Conservation (phyloP, 1,140 invertebrate species). For the Colletes gigas region DNA sequence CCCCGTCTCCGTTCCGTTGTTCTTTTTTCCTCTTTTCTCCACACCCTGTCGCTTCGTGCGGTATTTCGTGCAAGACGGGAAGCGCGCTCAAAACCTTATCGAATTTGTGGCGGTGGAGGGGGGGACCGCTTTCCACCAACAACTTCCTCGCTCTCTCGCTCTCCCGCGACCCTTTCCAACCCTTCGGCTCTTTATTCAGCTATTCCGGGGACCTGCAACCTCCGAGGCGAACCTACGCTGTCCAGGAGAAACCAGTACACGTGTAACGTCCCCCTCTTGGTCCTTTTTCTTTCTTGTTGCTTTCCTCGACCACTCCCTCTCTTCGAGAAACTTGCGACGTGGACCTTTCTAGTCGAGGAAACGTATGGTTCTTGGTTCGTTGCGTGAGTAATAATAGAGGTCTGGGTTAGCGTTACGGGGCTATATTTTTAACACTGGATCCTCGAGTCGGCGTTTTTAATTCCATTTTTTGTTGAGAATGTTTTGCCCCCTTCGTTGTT, state of each 20-base stretch:
- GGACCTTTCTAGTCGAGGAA: neutral
- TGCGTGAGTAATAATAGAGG: too few species aligned
- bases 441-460: too few species aligned
- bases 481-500: too few species aligned
- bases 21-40: neutral
- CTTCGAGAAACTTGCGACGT: neutral
- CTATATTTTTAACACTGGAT: too few species aligned
- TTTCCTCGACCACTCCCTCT: conserved; percentile 6
- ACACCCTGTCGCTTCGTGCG: conserved; percentile 1
- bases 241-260: conserved; percentile 21
- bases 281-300: neutral
- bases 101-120: conserved; percentile 73
- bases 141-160: conserved; percentile 69
- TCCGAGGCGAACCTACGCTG: neutral
- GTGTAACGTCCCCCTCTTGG: neutral
- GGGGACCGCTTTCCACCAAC: conserved; percentile 72
- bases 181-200: conserved; percentile 73
- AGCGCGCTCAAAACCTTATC: conserved; percentile 73
- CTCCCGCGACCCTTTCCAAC: conserved; percentile 30
- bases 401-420: too few species aligned
- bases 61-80: conserved; percentile 42
- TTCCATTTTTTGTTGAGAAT: too few species aligned
- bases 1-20: conserved; percentile 48
- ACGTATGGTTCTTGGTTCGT: neutral
- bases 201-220: conserved; percentile 60